Conservation (phyloP, 2,113 vertebrate species). For the Engraulis encrasicolus region DNA sequence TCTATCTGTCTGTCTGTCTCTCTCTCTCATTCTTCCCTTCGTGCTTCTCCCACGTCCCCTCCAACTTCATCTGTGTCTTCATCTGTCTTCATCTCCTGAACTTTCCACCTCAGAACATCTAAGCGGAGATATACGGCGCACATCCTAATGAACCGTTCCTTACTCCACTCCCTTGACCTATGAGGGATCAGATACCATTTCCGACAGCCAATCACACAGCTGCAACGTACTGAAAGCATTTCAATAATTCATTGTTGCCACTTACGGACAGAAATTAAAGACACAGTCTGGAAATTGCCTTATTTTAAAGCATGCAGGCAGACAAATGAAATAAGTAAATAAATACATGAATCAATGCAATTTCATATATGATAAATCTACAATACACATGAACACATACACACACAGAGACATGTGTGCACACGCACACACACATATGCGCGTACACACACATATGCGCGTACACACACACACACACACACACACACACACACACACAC, state of each 20-base stretch:
- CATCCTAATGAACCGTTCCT: constrained; percentile 29
- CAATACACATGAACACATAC: not conserved
- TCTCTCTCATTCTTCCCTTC: constrained; percentile 3
- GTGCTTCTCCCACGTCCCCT: not conserved
- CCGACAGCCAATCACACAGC: constrained; percentile 17
- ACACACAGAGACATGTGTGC: not conserved
- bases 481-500: not conserved
- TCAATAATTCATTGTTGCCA: constrained; percentile 30
- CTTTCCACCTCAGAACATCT: constrained; percentile 25
- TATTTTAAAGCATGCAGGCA: not conserved
- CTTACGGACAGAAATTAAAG: constrained; percentile 25
- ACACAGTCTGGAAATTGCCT: not conserved
- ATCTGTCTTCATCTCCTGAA: constrained; percentile 10
- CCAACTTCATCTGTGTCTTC: not conserved
- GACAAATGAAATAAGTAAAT: no score
- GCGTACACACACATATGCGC: not conserved
- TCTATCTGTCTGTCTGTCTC: not conserved
- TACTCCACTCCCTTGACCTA: constrained; percentile 22
- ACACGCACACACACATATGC: not conserved
- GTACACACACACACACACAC: not conserved
- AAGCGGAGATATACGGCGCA: constrained; percentile 7
- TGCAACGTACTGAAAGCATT: not conserved
- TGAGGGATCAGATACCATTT: not conserved
- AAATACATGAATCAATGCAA: no score
- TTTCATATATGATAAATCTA: not conserved